Percentiles rank a stretch among this genome's conserved stretches.
phyloP scores from a whole-genome alignment of 2,113 vertebrate genomes.

The Desmodus rotundus region DNA sequence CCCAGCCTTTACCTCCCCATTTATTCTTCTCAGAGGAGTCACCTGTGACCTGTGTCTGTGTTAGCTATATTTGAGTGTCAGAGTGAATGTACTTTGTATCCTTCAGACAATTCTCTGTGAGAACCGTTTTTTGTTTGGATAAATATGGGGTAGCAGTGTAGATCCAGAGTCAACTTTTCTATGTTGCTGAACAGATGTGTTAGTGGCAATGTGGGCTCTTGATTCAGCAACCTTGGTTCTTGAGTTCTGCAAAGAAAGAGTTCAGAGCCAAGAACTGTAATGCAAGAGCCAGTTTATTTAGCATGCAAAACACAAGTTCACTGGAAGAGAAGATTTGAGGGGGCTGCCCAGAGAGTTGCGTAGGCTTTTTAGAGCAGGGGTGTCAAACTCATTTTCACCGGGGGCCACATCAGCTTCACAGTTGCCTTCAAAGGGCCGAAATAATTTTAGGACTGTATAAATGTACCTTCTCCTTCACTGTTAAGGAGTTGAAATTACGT shows the following conservation, averaged over 20 bases:
- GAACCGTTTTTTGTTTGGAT: neutral
- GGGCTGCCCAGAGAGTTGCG: neutral
- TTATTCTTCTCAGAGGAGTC: neutral
- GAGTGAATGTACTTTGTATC: neutral
- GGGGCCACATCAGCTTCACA: no score
- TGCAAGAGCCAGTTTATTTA: neutral
- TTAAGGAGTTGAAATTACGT: no score
- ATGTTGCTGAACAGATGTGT: neutral
- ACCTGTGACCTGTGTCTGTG: neutral
- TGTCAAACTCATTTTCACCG: no score
- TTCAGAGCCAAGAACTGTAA: neutral
- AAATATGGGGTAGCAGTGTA: neutral
- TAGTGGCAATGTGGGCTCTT: neutral
- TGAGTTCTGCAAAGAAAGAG: neutral
- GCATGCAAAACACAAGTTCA: neutral
- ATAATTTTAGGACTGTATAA: no score
- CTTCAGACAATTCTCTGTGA: neutral
- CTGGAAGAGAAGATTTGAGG: neutral
- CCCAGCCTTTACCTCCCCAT: accelerated
- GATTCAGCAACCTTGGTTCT: neutral
- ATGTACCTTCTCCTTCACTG: no score
- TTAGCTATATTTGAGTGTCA: neutral
- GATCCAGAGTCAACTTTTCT: neutral
- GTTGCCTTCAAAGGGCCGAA: no score
- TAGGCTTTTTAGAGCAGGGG: neutral